These are phyloP conservation scores for Gobiocypris rarus DNA, from an alignment of 2,113 vertebrate species.

Conservation along the genomic window DNA sequence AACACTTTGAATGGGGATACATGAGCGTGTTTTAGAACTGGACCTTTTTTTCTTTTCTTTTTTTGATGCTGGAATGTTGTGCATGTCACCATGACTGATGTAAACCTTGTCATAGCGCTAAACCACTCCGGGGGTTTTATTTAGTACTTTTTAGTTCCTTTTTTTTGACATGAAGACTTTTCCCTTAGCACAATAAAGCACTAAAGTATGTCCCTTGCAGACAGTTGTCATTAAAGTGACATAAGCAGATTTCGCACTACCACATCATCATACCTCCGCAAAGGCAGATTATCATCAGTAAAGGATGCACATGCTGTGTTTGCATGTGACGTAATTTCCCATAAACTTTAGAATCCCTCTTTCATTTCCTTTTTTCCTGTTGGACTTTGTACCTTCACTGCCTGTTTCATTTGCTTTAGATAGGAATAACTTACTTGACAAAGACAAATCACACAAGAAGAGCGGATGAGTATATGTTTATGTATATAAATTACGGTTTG, in stretches of 20 bases:
- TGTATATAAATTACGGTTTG: neutral
- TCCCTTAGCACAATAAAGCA: neutral
- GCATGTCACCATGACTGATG: neutral
- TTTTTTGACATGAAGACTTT: neutral
- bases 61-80: neutral
- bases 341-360: conserved; percentile 7
- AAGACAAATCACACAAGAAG: neutral
- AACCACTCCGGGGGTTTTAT: neutral
- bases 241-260: neutral
- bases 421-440: neutral
- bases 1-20: neutral
- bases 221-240: neutral
- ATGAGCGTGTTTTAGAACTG: neutral
- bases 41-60: neutral
- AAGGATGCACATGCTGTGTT: neutral
- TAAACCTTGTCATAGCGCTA: neutral
- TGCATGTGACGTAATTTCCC: conserved; percentile 17
- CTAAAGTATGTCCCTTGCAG: neutral
- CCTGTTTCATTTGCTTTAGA: conserved; percentile 43
- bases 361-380: conserved; percentile 29
- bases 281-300: conserved; percentile 1
- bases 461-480: conserved; percentile 7
- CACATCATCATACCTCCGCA: neutral
- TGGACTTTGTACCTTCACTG: conserved; percentile 34
- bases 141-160: neutral